Evolutionary conservation across 2,797 vertebrate genomes (phyloP), one percentile per base, ranked within the genome.

Genomic region (Balearica regulorum): DNA sequence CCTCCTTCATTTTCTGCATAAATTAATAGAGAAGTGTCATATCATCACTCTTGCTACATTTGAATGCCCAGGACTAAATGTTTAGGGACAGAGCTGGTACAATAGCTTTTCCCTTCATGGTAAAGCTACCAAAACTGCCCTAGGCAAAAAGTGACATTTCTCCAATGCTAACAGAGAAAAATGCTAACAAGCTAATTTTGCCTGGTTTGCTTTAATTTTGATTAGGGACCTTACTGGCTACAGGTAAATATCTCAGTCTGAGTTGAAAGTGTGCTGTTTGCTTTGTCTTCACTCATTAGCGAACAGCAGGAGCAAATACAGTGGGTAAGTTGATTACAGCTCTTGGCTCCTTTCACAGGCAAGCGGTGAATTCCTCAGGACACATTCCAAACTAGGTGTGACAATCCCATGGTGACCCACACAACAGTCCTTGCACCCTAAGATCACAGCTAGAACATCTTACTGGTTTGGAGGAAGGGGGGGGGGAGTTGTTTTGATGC

Each of bases 111-210:
- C 37, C 75, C 83, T 96, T 83, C 62, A 54, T 93, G 78, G 46
- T 79, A 87, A 81, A 96, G 61, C 81, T 87, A 89, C 83, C 78
- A 90, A 70, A 96, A 89, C 44, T 65, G 94, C 97, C 91, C 71
- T 64, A 90, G 93, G 95, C 90, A 95, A 95, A 95, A 96, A 90
- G 82, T 94, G 95, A 97, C 95, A 96, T 96, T 95, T 94, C 78
- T 96, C 85, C 89, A 85, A 17, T 71, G 64, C 76, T 75, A 96
- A 95, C 66, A 89, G 75, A 90, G 89, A 95, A 96, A 95, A 95
- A 89, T 90, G 82, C 94, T 95, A 96, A 96, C 94, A 92, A 95
- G 96, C 80, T 96, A 88, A 94, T 97, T 96, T 93, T 77, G 65
- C 81, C 89, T 85, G 73, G 33, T 91, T 94, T 92, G 73, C 86